A percentile compares a stretch with the other conserved stretches of the same genome.
Conservation (phyloP, 1,140 invertebrate species). For the Copidosoma floridanum region DNA sequence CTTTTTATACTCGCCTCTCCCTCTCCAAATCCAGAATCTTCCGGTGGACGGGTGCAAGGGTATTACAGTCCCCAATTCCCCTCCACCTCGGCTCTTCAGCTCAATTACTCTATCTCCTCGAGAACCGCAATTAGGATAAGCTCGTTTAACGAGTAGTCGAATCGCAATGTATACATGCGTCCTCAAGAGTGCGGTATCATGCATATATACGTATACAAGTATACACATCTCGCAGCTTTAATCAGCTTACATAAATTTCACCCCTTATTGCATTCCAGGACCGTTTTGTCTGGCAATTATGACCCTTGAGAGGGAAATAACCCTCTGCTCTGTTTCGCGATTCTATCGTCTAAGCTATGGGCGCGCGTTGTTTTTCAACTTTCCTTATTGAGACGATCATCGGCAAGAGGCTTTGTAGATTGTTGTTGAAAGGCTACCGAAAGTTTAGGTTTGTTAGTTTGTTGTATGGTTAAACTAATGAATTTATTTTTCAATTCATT, state of each 20-base stretch:
- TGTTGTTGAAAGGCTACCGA: no score
- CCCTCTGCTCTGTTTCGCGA: not conserved
- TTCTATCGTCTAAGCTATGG: no score
- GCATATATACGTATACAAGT: no score
- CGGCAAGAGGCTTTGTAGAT: no score
- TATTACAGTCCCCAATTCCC: constrained; percentile 19
- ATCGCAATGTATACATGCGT: constrained; percentile 20
- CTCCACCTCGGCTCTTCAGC: constrained; percentile 9
- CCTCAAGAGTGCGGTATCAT: no score
- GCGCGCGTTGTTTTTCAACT: not conserved
- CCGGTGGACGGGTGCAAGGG: no score
- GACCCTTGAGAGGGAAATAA: not conserved
- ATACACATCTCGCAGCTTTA: constrained; percentile 5
- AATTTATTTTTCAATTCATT: no score
- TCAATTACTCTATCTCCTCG: constrained; percentile 6
- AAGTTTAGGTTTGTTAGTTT: no score
- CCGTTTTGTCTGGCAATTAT: constrained; percentile 4
- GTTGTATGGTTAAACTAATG: no score
- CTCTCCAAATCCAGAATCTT: no score
- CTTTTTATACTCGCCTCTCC: not conserved
- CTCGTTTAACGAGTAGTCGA: constrained; percentile 28
- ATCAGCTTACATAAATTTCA: constrained; percentile 19
- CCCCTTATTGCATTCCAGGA: not conserved
- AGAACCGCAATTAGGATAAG: constrained; percentile 33
- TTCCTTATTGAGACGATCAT: not conserved